Conservation (phyloP, 2,888 invertebrate genomes). For the Aphodius granarius region DNA sequence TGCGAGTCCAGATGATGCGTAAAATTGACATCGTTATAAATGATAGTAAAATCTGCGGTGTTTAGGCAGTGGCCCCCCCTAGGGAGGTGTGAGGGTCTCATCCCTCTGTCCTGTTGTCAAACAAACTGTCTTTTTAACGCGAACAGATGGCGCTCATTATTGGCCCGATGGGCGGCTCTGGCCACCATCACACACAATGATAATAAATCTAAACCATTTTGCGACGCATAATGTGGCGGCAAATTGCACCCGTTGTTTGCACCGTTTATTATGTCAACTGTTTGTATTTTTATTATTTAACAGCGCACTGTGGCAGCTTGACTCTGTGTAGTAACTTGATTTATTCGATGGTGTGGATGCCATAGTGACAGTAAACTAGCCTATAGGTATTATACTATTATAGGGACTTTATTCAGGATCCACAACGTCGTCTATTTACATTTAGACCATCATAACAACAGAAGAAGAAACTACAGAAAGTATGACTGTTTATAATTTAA, state of each 20-base stretch:
- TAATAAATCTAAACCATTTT: slow-evolving; percentile 40
- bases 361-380: no score
- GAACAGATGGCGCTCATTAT: slow-evolving; percentile 54
- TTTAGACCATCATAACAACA: no score
- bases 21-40: slow-evolving; percentile 1
- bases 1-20: not conserved
- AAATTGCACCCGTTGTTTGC: slow-evolving; percentile 53
- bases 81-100: slow-evolving; percentile 36
- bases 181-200: slow-evolving; percentile 40
- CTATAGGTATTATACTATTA: no score
- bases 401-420: not conserved
- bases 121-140: slow-evolving; percentile 49
- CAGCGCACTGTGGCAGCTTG: not conserved
- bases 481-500: no score
- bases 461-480: no score
- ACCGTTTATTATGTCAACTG: slow-evolving; percentile 46
- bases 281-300: not conserved
- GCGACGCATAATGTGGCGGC: slow-evolving; percentile 52
- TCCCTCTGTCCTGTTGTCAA: slow-evolving; percentile 37
- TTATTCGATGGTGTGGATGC: not conserved
- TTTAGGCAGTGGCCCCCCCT: slow-evolving; percentile 23
- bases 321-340: not conserved
- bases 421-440: no score
- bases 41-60: not conserved
- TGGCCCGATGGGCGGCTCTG: slow-evolving; percentile 18